phyloP scores from a whole-genome alignment of 1,140 invertebrate species.

The Drosophila nikananu region DNA sequence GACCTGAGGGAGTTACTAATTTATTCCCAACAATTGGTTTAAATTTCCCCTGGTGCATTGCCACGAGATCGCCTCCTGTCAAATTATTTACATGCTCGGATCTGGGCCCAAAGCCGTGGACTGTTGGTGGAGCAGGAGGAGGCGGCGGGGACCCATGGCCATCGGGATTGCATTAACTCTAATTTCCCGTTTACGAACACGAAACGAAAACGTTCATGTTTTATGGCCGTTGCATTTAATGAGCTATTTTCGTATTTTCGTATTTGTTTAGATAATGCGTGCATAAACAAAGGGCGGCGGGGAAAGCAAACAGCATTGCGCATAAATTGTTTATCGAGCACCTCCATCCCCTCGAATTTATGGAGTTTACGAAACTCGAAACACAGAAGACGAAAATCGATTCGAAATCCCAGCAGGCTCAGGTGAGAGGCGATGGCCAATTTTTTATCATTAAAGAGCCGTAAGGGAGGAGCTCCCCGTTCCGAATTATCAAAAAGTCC shows the following conservation, averaged over 20 bases:
- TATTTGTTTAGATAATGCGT: conserved; percentile 83
- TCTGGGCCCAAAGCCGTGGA: conserved; percentile 17
- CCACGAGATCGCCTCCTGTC: conserved; percentile 48
- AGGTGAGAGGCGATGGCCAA: conserved; percentile 42
- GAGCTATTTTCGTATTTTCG: conserved; percentile 80
- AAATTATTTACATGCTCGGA: conserved; percentile 66
- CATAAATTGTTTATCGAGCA: conserved; percentile 72
- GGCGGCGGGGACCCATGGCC: conserved; percentile 4
- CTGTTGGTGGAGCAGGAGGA: neutral
- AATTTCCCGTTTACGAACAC: conserved; percentile 56
- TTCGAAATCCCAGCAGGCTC: conserved; percentile 38
- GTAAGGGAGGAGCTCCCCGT: neutral
- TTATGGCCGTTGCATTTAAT: conserved; percentile 69
- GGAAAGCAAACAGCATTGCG: conserved; percentile 54
- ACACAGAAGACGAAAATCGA: conserved; percentile 25
- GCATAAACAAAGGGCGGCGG: conserved; percentile 61
- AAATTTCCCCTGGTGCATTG: neutral
- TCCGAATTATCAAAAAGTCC: conserved; percentile 50
- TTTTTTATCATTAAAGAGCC: conserved; percentile 62
- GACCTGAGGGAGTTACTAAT: neutral
- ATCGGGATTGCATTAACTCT: conserved; percentile 56
- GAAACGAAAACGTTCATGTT: conserved; percentile 51
- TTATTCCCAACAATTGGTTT: neutral
- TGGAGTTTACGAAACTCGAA: conserved; percentile 52
- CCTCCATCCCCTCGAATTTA: conserved; percentile 48